Evolutionary conservation across 2,113 vertebrate species (phyloP).

Genomic region (Takifugu bimaculatus): DNA sequence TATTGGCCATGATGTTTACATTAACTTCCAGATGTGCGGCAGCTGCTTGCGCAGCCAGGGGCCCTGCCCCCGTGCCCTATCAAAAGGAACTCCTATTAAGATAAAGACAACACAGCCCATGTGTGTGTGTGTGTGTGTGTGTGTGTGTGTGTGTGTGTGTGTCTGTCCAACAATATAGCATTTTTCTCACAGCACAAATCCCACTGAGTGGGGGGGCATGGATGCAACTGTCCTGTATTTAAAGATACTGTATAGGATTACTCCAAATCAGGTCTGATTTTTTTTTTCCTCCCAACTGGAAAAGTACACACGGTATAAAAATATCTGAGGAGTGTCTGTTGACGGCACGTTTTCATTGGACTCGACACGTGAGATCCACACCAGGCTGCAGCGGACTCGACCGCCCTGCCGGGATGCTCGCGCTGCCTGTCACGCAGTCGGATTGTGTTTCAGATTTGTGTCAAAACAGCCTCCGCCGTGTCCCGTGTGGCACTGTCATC

Average conservation of each 20-base stretch:
- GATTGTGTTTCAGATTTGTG: slow-evolving; percentile 40
- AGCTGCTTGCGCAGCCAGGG: slow-evolving; percentile 75
- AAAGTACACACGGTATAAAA: slow-evolving; percentile 43
- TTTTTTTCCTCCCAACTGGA: slow-evolving; percentile 53
- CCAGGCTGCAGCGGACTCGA: slow-evolving; percentile 33
- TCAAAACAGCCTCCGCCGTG: slow-evolving; percentile 11
- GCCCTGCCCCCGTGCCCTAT: slow-evolving; percentile 53
- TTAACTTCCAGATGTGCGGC: slow-evolving; percentile 84
- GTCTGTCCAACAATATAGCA: slow-evolving; percentile 14
- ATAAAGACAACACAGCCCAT: slow-evolving; percentile 49
- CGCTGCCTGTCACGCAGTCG: slow-evolving; percentile 28
- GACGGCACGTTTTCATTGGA: slow-evolving; percentile 66
- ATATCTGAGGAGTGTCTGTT: slow-evolving; percentile 47
- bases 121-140: neutral
- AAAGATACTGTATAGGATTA: slow-evolving; percentile 55
- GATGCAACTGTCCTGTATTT: too few relatives aligned
- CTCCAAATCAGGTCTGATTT: slow-evolving; percentile 58
- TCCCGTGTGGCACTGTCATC: slow-evolving; percentile 1
- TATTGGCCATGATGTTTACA: slow-evolving; percentile 80
- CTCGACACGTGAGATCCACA: slow-evolving; percentile 45
- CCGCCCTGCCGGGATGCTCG: slow-evolving; percentile 30
- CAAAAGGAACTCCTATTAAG: slow-evolving; percentile 50
- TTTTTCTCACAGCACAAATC: slow-evolving; percentile 33
- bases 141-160: too few relatives aligned
- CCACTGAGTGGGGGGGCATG: slow-evolving; percentile 3